Evolutionary conservation across 1,140 invertebrate species (phyloP).

Genomic region (Drosophila malerkotliana): DNA sequence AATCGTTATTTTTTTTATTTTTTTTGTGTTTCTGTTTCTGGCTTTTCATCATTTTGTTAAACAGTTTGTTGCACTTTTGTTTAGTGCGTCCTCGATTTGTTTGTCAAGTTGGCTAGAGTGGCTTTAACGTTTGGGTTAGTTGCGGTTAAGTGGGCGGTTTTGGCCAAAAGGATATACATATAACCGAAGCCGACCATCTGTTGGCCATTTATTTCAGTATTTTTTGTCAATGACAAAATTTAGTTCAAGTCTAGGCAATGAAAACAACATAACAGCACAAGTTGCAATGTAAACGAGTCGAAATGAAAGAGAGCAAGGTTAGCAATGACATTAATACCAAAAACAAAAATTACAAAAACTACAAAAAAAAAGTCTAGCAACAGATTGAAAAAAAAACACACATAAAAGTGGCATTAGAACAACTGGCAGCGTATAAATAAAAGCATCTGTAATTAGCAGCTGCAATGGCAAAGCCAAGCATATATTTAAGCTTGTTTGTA

Average conservation of each 20-base stretch:
- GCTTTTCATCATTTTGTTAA: constrained; percentile 8
- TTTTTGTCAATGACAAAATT: constrained; percentile 37
- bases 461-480: constrained; percentile 62
- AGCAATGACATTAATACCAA: constrained; percentile 80
- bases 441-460: constrained; percentile 79
- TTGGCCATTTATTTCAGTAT: constrained; percentile 7
- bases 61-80: constrained; percentile 39
- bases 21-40: constrained; percentile 5
- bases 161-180: background rate
- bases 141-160: background rate
- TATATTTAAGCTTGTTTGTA: constrained; percentile 41
- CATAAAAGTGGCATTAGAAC: constrained; percentile 60
- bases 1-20: constrained; percentile 4
- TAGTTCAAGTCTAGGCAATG: constrained; percentile 37
- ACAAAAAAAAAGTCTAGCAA: constrained; percentile 61
- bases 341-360: constrained; percentile 31
- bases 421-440: constrained; percentile 48
- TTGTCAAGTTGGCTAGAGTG: background rate
- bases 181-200: background rate
- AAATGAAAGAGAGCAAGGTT: constrained; percentile 78
- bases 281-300: constrained; percentile 68
- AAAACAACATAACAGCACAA: constrained; percentile 28
- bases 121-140: background rate
- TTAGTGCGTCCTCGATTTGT: constrained; percentile 30
- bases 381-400: constrained; percentile 69